Percentiles rank a stretch among this genome's conserved stretches.
phyloP scores from a whole-genome alignment of 2,888 invertebrate species.

The Baccha elongata region DNA sequence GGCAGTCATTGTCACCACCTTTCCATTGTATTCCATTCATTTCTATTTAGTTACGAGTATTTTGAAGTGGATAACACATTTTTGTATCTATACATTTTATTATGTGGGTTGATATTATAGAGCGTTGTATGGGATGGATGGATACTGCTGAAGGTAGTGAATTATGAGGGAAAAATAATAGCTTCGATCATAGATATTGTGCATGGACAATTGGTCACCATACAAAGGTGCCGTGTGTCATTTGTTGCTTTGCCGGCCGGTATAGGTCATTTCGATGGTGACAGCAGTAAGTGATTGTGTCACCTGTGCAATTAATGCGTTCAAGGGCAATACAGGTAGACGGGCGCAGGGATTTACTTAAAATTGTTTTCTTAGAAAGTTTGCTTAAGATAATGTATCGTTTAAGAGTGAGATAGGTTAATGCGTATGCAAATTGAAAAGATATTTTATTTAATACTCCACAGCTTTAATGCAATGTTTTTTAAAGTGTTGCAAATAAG shows the following conservation, averaged over 20 bases:
- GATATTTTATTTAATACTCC: too few species aligned
- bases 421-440: too few species aligned
- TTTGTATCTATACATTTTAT: conserved; percentile 33
- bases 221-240: neutral
- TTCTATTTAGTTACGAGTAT: conserved; percentile 60
- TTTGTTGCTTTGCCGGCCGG: conserved; percentile 50
- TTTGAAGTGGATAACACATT: conserved; percentile 48
- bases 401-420: too few species aligned
- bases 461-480: too few species aligned
- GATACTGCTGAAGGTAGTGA: conserved; percentile 1
- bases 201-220: conserved; percentile 3
- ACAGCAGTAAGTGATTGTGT: conserved; percentile 2
- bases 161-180: conserved; percentile 36
- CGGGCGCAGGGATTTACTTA: conserved; percentile 16
- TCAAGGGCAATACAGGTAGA: conserved; percentile 47
- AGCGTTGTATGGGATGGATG: too few species aligned
- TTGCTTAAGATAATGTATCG: neutral
- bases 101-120: conserved; percentile 5
- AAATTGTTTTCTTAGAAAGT: neutral
- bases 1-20: conserved; percentile 19
- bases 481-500: too few species aligned
- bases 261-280: conserved; percentile 1
- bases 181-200: conserved; percentile 45
- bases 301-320: conserved; percentile 21
- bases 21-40: conserved; percentile 48